Evolutionary conservation across 2,888 invertebrate species (phyloP), one percentile per base, ranked within the genome.

Genomic region (Caradrina clavipalpis): DNA sequence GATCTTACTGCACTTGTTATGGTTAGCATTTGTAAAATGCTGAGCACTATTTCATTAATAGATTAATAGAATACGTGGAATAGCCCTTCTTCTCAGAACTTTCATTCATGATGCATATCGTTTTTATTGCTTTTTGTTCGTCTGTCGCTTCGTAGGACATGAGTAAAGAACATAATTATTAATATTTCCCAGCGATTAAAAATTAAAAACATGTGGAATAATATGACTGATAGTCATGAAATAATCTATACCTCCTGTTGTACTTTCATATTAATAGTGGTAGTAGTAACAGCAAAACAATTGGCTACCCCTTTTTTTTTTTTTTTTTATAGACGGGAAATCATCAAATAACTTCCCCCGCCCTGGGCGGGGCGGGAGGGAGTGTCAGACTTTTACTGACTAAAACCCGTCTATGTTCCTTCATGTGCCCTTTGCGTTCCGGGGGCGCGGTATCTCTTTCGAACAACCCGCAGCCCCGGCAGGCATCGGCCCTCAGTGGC

Each of bases 101-200:
- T 59, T 73, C 39, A 69, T 47, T 56, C 45, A 69, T 60, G 59
- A 60, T 73, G 59, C 59, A 60, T 54, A 69, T 59, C 15, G 58
- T 55, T n/a, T 54, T 75, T 49, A 42, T 39, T 21, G 49, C 67
- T 66, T 55, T 35, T 66, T 74, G 67, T 55, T 74, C 31, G 54
- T 39, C 19, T 53, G 47, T 35, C 35, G 35, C 8, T 64, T n/a
- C 15, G 31, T 49, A 15, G n/a, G 21, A 13, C 39, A 64, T 49
- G n/a, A 42, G 13, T n/a, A 42, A 13, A 21, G 13, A 42, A 55
- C 17, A 17, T 64, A 54, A 13, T 39, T 13, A 39, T 47, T 71
- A 11, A 26, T 21, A 42, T 26, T 26, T 19, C 7, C 22, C 17
- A 26, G 4, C 26, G 26, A 26, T 4, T 26, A 26, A 26, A 2